Evolutionary conservation across 1,140 invertebrate species (phyloP).

Genomic region (Heliconius melpomene): DNA sequence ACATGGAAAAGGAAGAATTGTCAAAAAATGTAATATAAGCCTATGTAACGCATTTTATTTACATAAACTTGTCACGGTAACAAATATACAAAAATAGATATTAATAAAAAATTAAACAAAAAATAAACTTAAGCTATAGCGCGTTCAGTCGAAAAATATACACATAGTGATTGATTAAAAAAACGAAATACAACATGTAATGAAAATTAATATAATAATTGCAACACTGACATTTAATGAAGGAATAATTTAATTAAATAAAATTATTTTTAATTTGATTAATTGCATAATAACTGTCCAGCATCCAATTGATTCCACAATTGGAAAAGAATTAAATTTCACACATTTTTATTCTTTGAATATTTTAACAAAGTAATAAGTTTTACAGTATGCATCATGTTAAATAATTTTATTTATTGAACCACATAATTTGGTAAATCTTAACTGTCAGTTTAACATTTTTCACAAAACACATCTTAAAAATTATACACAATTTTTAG

Average conservation of each 20-base stretch:
- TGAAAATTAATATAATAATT: neutral
- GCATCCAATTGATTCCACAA: neutral
- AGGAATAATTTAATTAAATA: neutral
- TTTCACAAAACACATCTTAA: neutral
- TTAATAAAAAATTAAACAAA: slow-evolving; percentile 10
- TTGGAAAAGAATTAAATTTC: neutral
- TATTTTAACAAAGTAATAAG: too few species aligned
- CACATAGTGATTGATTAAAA: neutral
- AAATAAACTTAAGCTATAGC: slow-evolving; percentile 25
- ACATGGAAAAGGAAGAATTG: neutral
- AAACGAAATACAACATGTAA: slow-evolving; percentile 9
- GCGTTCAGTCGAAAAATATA: slow-evolving; percentile 22
- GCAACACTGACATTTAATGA: neutral
- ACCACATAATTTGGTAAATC: too few species aligned
- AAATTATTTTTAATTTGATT: too few species aligned
- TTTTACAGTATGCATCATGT: too few species aligned
- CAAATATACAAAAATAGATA: slow-evolving; percentile 13
- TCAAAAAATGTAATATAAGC: neutral
- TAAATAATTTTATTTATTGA: too few species aligned
- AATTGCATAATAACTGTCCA: neutral
- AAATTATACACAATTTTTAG: neutral
- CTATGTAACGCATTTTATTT: neutral
- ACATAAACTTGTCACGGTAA: slow-evolving; percentile 3
- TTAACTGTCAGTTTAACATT: neutral
- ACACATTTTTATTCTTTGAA: too few species aligned